These are phyloP conservation scores for Thecophora atra DNA, from an alignment of 2,888 invertebrate species.

Conservation along the genomic window DNA sequence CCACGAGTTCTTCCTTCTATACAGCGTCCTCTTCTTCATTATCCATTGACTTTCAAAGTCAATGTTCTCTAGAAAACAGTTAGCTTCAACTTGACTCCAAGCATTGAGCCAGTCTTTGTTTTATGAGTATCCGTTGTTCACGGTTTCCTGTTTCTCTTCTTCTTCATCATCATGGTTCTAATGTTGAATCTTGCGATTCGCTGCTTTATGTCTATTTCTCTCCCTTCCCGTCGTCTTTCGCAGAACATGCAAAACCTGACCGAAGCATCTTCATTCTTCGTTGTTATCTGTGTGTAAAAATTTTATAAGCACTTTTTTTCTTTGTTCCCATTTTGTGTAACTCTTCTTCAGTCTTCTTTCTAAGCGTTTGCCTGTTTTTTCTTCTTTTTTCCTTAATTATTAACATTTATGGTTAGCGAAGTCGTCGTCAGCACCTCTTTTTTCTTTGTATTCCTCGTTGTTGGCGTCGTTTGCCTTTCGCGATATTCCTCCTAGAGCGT, in stretches of 20 bases:
- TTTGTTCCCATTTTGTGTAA: neutral
- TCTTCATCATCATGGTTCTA: neutral
- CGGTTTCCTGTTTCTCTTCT: neutral
- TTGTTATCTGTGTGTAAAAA: neutral
- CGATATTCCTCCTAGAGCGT: conserved; percentile 6
- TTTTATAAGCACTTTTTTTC: neutral
- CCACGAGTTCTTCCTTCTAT: too few species aligned
- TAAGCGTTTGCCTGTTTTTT: neutral
- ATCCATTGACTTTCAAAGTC: neutral
- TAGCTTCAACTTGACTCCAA: conserved; percentile 13
- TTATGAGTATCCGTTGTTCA: too few species aligned
- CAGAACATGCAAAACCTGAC: neutral
- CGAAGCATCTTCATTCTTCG: neutral
- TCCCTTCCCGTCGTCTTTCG: too few species aligned
- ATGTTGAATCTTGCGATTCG: too few species aligned
- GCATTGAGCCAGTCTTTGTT: neutral
- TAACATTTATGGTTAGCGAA: neutral
- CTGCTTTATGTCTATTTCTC: too few species aligned
- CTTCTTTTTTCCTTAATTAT: neutral
- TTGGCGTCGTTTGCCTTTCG: neutral
- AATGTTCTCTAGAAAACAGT: conserved; percentile 1
- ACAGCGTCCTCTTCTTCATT: too few species aligned
- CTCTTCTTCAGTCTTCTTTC: neutral
- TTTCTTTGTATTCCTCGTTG: neutral
- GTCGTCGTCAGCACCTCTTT: neutral